Evolutionary conservation across 2,888 invertebrate genomes (phyloP).

Genomic region (Andrena trimmerana): DNA sequence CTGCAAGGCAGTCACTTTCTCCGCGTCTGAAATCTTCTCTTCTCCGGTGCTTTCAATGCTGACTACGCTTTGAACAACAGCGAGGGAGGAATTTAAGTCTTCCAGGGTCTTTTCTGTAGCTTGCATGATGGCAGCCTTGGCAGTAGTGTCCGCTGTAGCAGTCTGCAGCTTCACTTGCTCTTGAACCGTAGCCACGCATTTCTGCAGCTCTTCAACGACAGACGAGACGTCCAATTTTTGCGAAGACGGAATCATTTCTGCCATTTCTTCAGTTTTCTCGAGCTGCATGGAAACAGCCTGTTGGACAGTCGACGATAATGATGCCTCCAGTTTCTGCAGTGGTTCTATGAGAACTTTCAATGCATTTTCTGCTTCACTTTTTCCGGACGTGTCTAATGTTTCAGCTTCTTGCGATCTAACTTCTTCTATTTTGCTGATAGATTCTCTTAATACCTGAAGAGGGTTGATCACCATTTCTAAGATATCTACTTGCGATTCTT

Average conservation of each 20-base stretch:
- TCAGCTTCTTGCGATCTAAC: slow-evolving; percentile 46
- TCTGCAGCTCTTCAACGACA: slow-evolving; percentile 74
- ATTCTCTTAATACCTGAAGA: slow-evolving; percentile 58
- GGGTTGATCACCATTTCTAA: slow-evolving; percentile 62
- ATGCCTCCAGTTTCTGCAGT: slow-evolving; percentile 58
- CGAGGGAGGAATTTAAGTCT: slow-evolving; percentile 48
- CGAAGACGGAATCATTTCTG: slow-evolving; percentile 78
- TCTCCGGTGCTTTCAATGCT: not conserved
- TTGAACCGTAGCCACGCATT: slow-evolving; percentile 73
- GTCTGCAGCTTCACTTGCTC: slow-evolving; percentile 71
- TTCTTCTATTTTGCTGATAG: slow-evolving; percentile 63
- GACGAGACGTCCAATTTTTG: slow-evolving; percentile 47
- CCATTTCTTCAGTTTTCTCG: slow-evolving; percentile 73
- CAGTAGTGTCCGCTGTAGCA: slow-evolving; percentile 24
- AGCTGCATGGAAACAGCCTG: slow-evolving; percentile 28
- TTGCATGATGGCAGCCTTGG: not conserved
- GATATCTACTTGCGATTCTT: slow-evolving; percentile 30
- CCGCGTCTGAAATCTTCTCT: slow-evolving; percentile 40
- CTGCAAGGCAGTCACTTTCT: slow-evolving; percentile 75
- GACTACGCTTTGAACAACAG: slow-evolving; percentile 41
- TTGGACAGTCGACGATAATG: slow-evolving; percentile 49
- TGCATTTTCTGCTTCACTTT: slow-evolving; percentile 3
- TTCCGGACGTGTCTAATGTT: slow-evolving; percentile 26
- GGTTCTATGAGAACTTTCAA: slow-evolving; percentile 61
- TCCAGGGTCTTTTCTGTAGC: slow-evolving; percentile 51